phyloP scores from a whole-genome alignment of 2,888 invertebrate species.

The Erpobdella octoculata region DNA sequence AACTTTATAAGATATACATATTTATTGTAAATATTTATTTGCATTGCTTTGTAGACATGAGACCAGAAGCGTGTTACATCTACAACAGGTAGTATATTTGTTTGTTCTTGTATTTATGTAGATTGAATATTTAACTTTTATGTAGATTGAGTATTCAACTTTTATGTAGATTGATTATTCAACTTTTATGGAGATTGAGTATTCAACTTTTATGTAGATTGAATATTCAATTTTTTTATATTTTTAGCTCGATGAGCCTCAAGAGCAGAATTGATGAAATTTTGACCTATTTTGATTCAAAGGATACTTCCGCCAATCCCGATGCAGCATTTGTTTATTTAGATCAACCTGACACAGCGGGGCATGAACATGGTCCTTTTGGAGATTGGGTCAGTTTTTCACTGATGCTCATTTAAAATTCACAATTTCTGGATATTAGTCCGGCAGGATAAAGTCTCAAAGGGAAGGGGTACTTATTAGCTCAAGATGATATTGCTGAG shows the following conservation, averaged over 20 bases:
- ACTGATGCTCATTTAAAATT: too few relatives aligned
- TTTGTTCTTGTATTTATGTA: not conserved
- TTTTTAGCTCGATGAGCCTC: not conserved
- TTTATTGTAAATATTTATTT: too few relatives aligned
- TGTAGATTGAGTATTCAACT: not conserved
- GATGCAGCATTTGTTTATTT: constrained; percentile 44
- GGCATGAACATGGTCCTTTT: constrained; percentile 42
- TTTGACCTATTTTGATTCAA: constrained; percentile 40
- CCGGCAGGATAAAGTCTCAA: too few relatives aligned
- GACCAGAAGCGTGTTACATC: constrained; percentile 31
- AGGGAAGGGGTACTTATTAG: too few relatives aligned
- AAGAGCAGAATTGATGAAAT: constrained; percentile 38
- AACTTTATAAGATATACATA: too few relatives aligned
- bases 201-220: not conserved
- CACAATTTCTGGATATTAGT: too few relatives aligned
- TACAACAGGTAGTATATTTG: constrained; percentile 27
- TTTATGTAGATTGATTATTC: not conserved
- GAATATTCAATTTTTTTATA: not conserved
- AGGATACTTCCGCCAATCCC: constrained; percentile 38
- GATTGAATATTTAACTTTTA: not conserved
- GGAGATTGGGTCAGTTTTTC: constrained; percentile 40
- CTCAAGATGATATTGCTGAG: too few relatives aligned
- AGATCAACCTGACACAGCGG: constrained; percentile 44
- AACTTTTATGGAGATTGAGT: not conserved
- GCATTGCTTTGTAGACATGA: constrained; percentile 24